A percentile compares a stretch with the other conserved stretches of the same genome.
These are phyloP conservation scores for Sarcophilus harrisii DNA, from an alignment of 2,797 vertebrate genomes.

Conservation along the genomic window DNA sequence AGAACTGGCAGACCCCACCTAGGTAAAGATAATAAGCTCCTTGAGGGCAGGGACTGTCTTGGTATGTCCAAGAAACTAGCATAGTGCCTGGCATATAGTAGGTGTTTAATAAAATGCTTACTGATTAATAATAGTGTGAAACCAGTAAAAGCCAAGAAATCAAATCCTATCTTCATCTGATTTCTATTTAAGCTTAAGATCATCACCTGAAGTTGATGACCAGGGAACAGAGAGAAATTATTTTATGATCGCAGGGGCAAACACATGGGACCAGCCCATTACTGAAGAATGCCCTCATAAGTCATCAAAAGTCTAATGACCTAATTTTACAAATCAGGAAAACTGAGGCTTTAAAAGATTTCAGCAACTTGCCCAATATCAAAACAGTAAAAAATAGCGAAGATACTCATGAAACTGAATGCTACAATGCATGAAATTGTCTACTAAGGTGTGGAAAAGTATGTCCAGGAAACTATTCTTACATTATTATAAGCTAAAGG, in stretches of 20 bases:
- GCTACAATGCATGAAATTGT: not conserved
- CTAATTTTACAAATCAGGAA: too few relatives aligned
- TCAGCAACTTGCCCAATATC: too few relatives aligned
- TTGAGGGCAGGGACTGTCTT: not conserved
- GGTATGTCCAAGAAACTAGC: not conserved
- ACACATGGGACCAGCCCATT: too few relatives aligned
- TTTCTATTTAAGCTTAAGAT: not conserved
- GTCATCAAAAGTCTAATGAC: too few relatives aligned
- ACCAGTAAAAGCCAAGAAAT: not conserved
- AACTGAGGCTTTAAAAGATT: too few relatives aligned
- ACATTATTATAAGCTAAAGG: not conserved
- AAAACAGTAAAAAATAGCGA: too few relatives aligned
- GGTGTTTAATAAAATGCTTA: not conserved
- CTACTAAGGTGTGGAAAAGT: not conserved
- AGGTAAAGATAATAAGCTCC: not conserved
- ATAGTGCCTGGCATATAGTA: not conserved
- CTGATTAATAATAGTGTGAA: not conserved
- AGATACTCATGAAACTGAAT: too few relatives aligned
- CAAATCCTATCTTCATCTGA: not conserved
- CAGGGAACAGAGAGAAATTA: too few relatives aligned
- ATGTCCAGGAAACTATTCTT: not conserved
- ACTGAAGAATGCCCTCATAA: too few relatives aligned
- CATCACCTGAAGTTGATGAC: not conserved
- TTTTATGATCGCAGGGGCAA: too few relatives aligned
- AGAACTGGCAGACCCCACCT: not conserved